Base-by-base conservation (phyloP, 2,113 vertebrate species). In the Echinops telfairi region DNA sequence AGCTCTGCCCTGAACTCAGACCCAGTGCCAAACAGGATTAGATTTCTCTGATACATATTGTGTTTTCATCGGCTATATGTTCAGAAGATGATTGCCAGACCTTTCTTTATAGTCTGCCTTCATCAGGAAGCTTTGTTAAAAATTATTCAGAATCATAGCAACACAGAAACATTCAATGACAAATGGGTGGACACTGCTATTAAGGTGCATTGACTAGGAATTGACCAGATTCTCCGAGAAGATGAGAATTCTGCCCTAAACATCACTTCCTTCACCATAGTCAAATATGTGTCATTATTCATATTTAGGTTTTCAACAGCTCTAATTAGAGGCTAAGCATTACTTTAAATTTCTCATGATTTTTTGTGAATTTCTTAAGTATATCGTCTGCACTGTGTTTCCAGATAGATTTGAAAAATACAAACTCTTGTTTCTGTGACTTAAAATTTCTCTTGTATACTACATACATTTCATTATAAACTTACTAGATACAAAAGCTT, bases 401-500 rank as follows among this genome's bases (percentile, higher is more conserved):
- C 14, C 29, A 83, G 53, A 86, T 87, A 62, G 85, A 58, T 4
- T 77, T 76, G 11, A 5, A 33, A 33, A 83, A 78, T 83, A 36
- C n/a, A 94, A 92, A 79, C 79, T 47, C 27, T 78, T 78, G 2
- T 75, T 90, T 92, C 33, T 94, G 1, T 22, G 64, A 64, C 16
- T 83, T 29, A 47, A 38, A 40, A 88, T 82, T 87, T 77, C 80
- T 83, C 22, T 29, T 80, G 36, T 70, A 17, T n/a, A 82, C 36
- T 57, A 15, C 1, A 43, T 40, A 47, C 1, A 43, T 2, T 75
- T 79, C 71, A 68, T 89, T 29, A 90, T 75, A 76, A 93, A 88
- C 79, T 95, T 92, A 85, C 33, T 43, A 82, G 29, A 6, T 25
- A 3, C 31, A 92, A 92, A 88, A 23, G 1, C 22, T 90, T 95